Conservation (phyloP, 2,797 vertebrate genomes). For the Parauchenoglanis ngamensis region DNA sequence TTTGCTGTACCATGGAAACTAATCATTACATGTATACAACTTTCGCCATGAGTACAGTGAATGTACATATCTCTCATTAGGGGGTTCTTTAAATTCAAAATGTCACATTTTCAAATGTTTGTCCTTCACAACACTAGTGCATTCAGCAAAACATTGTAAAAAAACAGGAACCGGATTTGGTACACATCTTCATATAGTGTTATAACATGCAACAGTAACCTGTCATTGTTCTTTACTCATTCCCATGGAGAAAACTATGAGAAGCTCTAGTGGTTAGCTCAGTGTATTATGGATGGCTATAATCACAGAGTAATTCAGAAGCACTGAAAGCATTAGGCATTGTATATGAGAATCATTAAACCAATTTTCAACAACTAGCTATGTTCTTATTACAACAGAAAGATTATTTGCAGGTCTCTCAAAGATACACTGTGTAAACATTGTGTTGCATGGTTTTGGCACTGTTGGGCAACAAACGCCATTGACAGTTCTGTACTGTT, state of each 20-base stretch:
- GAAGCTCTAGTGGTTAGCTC: not conserved
- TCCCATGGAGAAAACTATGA: not conserved
- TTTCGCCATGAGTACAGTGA: not conserved
- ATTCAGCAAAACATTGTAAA: not conserved
- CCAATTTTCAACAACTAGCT: not conserved
- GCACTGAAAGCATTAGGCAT: not conserved
- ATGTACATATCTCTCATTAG: not conserved
- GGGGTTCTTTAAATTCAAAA: not conserved
- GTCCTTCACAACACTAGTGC: not conserved
- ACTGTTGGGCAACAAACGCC: not conserved
- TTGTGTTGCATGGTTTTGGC: not conserved
- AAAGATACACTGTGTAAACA: not conserved
- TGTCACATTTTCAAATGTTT: not conserved
- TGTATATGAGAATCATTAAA: not conserved
- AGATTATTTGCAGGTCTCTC: not conserved
- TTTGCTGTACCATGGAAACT: not conserved
- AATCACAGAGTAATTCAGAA: not conserved
- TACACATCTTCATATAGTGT: not conserved
- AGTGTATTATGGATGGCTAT: not conserved
- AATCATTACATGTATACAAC: not conserved
- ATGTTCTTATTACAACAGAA: too few species aligned
- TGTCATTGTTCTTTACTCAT: not conserved
- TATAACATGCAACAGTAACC: not conserved
- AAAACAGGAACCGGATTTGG: not conserved
- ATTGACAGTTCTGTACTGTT: not conserved